Evolutionary conservation across 2,113 vertebrate species (phyloP).

Genomic region (Agapornis roseicollis): DNA sequence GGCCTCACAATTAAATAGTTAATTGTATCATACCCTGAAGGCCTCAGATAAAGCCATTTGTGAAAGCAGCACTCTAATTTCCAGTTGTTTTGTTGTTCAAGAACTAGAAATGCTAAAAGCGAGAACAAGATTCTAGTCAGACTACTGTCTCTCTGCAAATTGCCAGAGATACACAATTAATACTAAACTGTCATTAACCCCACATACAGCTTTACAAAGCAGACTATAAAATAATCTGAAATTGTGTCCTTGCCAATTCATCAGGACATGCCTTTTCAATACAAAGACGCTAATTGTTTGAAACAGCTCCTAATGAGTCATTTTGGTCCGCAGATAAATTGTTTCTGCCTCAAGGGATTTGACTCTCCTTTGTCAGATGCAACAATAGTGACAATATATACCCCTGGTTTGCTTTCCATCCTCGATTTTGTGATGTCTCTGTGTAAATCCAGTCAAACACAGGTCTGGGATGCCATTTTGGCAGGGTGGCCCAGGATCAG

Average conservation of each 20-base stretch:
- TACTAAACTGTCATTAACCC: constrained; percentile 30
- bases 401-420: neutral
- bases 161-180: neutral
- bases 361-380: neutral
- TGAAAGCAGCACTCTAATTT: neutral
- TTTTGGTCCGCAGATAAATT: constrained; percentile 19
- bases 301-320: constrained; percentile 38
- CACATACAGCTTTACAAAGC: neutral
- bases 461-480: neutral
- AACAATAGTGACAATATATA: neutral
- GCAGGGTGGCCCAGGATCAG: neutral
- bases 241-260: neutral
- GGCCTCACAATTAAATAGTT: neutral
- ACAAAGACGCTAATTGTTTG: neutral
- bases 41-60: neutral
- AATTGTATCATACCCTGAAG: neutral
- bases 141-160: neutral
- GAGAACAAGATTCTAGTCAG: neutral
- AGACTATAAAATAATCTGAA: constrained; percentile 10
- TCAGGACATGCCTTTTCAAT: constrained; percentile 23
- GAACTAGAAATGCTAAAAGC: constrained; percentile 4
- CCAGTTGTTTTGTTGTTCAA: neutral
- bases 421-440: neutral
- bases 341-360: constrained; percentile 13
- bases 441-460: neutral